phyloP scores from a whole-genome alignment of 2,113 vertebrate genomes.

The Corythornis cristatus region DNA sequence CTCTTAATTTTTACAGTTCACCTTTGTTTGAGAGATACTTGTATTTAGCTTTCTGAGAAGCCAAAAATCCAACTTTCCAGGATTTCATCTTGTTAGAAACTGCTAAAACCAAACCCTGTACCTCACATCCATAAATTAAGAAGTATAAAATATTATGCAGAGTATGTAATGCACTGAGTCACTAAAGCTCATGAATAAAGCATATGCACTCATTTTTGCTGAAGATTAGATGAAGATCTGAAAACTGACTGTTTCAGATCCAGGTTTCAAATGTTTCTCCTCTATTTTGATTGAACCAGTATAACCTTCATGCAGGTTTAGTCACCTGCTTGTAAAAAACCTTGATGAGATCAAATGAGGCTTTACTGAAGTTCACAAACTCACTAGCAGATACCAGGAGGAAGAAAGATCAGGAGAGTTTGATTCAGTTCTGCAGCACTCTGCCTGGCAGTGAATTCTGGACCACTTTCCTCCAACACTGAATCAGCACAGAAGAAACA shows the following conservation, averaged over 20 bases:
- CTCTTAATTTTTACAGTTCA: not conserved
- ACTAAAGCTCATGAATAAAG: constrained; percentile 54
- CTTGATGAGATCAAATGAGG: not conserved
- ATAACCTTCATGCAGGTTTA: not conserved
- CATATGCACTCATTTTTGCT: not conserved
- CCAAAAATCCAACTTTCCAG: not conserved
- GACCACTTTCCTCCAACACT: not conserved
- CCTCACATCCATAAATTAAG: not conserved
- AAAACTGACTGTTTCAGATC: not conserved
- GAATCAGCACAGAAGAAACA: rapidly evolving
- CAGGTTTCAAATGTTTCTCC: not conserved
- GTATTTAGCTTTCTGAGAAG: not conserved
- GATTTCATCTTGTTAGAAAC: not conserved
- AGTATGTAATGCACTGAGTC: constrained; percentile 32
- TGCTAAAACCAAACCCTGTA: not conserved
- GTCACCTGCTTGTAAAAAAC: not conserved
- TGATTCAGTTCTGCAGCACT: not conserved
- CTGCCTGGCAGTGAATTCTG: not conserved
- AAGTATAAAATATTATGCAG: constrained; percentile 17
- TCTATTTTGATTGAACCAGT: not conserved
- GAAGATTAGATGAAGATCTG: not conserved
- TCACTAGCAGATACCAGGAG: not conserved
- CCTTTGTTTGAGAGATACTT: not conserved
- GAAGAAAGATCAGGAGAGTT: not conserved
- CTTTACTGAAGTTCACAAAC: not conserved